Percentiles rank a stretch among this genome's conserved stretches.
Conservation (phyloP, 2,113 vertebrate genomes). For the Sapajus apella region DNA sequence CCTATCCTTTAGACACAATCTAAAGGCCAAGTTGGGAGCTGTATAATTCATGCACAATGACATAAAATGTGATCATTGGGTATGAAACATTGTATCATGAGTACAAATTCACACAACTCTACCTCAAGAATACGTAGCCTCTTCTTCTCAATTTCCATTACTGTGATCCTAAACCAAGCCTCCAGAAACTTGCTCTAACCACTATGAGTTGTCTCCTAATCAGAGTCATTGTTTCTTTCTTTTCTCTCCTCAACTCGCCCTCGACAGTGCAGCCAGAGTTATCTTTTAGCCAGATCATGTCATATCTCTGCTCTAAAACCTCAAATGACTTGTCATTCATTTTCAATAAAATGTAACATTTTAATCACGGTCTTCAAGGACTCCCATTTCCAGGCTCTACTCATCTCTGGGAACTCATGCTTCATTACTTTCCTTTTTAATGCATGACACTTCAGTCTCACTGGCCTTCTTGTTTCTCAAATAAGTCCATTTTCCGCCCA, state of each 20-base stretch:
- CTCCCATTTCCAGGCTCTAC: not conserved
- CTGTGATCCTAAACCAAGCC: not conserved
- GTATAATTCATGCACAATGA: not conserved
- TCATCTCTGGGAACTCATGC: not conserved
- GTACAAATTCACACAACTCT: not conserved
- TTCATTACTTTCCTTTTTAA: not conserved
- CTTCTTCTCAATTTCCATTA: not conserved
- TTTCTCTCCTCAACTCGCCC: not conserved
- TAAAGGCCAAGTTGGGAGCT: not conserved
- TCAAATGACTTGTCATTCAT: not conserved
- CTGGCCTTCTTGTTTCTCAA: not conserved
- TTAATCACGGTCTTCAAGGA: not conserved
- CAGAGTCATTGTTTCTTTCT: not conserved
- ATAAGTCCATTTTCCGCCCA: not conserved
- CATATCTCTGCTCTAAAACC: not conserved
- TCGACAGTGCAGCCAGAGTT: not conserved
- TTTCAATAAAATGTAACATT: not conserved
- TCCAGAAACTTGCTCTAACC: not conserved
- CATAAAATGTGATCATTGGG: not conserved
- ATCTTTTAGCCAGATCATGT: not conserved
- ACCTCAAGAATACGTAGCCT: not conserved
- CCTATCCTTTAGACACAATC: not conserved
- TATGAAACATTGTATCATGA: not conserved
- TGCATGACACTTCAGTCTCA: not conserved
- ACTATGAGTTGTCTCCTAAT: not conserved